Base-by-base conservation (phyloP, 2,888 invertebrate genomes). In the Agrochola lota region DNA sequence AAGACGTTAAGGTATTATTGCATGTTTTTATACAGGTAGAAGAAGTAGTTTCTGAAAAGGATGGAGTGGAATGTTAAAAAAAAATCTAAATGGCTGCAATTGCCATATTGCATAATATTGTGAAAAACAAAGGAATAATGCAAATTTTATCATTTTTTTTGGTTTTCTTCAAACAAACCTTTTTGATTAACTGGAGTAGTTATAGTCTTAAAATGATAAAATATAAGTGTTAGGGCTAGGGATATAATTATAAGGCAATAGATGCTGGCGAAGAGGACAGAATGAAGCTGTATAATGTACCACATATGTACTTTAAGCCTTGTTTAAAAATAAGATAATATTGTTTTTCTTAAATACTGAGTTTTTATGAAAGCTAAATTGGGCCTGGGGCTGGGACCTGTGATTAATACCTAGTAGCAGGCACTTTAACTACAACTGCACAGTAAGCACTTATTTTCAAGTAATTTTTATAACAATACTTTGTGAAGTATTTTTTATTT, bases 1-100 rank as follows among this genome's bases (percentile, higher is more conserved):
- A 99, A 81, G 99, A 99, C 79, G 93, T 95, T 7, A 97, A 96
- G 88, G 97, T 97, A 87, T 93, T 91, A 77, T 70, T 76, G 15
- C 72, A 69, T 71, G 55, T 75, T 68, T 30, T 1, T 49, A 84
- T 79, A 55, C 26, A 80, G 59, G 20, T 62, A 43, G 49, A 71
- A 67, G 52, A 63, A 35, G 9, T 23, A 2, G 59, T 40, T 40
- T 49, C 83, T 46, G 77, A 77, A 46, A 83, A 79, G 2, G 11
- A 30, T 12, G 55, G 6, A 67, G 7, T 0, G 26, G 1, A 35
- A 55, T 46, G 15, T 75, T 49, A 20, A 20, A 81, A 40, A 15
- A n/a, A n/a, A 15, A 17, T 40, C n/a, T 30, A 57, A 23, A 46
- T 6, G 9, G 0, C 11, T 17, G 17, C 20, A n/a, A 57, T 26